Percentiles rank a stretch among this genome's conserved stretches.
Evolutionary conservation across 2,888 invertebrate species (phyloP).

Genomic region (Drosophila barbarae): DNA sequence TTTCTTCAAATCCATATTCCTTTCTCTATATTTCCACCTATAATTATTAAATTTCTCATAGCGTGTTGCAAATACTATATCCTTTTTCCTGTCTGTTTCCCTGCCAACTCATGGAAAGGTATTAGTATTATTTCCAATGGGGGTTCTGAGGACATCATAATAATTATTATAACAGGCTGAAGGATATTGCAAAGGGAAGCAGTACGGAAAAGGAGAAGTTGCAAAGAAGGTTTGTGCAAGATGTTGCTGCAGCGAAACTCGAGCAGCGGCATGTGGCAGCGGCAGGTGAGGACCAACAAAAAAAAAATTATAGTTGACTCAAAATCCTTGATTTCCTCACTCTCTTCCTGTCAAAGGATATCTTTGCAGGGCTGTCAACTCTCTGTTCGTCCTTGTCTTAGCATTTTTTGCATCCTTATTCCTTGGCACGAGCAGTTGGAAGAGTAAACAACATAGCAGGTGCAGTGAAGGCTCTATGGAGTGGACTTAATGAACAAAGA

Average conservation of each 20-base stretch:
- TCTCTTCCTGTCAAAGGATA: conserved; percentile 50
- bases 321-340: conserved; percentile 45
- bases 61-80: conserved; percentile 28
- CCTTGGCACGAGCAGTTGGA: conserved; percentile 60
- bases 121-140: neutral
- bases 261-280: conserved; percentile 69
- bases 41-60: conserved; percentile 16
- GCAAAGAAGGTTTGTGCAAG: conserved; percentile 8
- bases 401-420: conserved; percentile 7
- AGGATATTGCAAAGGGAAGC: conserved; percentile 8
- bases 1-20: no score
- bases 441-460: conserved; percentile 1
- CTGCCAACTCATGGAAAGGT: conserved; percentile 38
- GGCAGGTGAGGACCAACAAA: conserved; percentile 31
- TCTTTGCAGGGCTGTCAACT: conserved; percentile 31
- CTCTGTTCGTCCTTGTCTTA: neutral
- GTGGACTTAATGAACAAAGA: no score
- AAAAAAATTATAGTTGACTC: conserved; percentile 49
- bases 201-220: conserved; percentile 20
- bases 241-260: conserved; percentile 56
- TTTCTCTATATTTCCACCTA: neutral
- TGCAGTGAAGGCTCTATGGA: neutral
- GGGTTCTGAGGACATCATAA: conserved; percentile 40
- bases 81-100: conserved; percentile 14
- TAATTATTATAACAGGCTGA: conserved; percentile 53